These are phyloP conservation scores for Pseudomyrmex pallidus DNA, from an alignment of 1,140 invertebrate species.

Conservation along the genomic window DNA sequence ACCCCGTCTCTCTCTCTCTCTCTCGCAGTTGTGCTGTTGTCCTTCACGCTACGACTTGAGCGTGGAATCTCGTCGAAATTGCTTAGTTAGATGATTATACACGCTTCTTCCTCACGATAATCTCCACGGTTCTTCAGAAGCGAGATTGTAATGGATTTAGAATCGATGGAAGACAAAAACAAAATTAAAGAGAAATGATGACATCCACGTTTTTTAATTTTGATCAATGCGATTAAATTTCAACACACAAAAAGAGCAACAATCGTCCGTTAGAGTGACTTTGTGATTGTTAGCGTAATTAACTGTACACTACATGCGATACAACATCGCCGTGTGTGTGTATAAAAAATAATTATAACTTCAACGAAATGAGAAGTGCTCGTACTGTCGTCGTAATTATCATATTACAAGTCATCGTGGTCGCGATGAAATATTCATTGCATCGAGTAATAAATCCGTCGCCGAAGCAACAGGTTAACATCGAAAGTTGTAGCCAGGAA, in stretches of 20 bases:
- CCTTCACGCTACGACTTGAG: constrained; percentile 29
- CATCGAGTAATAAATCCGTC: constrained; percentile 69
- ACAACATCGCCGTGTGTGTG: background rate
- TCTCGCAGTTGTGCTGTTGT: constrained; percentile 34
- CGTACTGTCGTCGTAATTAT: constrained; percentile 56
- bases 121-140: constrained; percentile 11
- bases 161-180: background rate
- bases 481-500: constrained; percentile 61
- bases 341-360: no score
- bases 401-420: constrained; percentile 18
- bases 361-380: background rate
- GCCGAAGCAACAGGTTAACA: constrained; percentile 72
- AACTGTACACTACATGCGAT: background rate
- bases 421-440: constrained; percentile 72
- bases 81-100: constrained; percentile 26
- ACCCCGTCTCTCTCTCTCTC: no score
- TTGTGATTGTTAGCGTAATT: background rate
- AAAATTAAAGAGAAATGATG: constrained; percentile 5
- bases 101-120: constrained; percentile 33
- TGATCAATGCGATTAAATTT: background rate
- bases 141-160: constrained; percentile 21
- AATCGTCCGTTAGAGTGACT: background rate
- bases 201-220: background rate
- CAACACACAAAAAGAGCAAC: background rate
- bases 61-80: constrained; percentile 50